A percentile compares a stretch with the other conserved stretches of the same genome.
phyloP scores from a whole-genome alignment of 2,797 vertebrate species.

The Chanos chanos region DNA sequence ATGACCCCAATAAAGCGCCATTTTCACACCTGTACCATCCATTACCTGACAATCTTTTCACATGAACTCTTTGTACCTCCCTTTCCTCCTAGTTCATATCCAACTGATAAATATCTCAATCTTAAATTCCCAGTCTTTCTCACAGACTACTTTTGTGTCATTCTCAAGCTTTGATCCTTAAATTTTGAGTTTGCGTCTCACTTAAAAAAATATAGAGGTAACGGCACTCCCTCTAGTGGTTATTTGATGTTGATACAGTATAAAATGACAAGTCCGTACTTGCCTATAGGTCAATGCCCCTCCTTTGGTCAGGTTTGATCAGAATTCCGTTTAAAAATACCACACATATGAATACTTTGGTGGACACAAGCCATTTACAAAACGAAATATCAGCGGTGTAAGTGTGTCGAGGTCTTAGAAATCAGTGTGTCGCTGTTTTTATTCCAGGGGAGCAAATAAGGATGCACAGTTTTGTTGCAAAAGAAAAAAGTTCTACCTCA shows the following conservation, averaged over 20 bases:
- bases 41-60: constrained; percentile 57
- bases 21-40: constrained; percentile 61
- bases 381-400: too few relatives aligned
- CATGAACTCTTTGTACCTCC: constrained; percentile 60
- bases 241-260: constrained; percentile 24
- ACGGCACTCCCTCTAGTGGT: constrained; percentile 63
- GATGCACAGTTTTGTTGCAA: too few relatives aligned
- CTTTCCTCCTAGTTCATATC: constrained; percentile 56
- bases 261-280: too few relatives aligned
- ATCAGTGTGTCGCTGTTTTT: too few relatives aligned
- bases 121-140: constrained; percentile 37
- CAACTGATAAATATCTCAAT: constrained; percentile 52
- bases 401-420: too few relatives aligned
- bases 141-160: constrained; percentile 33
- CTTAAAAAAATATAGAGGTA: neutral
- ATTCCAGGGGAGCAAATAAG: too few relatives aligned
- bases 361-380: too few relatives aligned
- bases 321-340: too few relatives aligned
- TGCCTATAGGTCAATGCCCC: too few relatives aligned
- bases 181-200: constrained; percentile 13
- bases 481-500: too few relatives aligned
- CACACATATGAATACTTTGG: too few relatives aligned
- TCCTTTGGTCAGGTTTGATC: too few relatives aligned
- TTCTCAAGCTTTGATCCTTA: constrained; percentile 61
- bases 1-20: constrained; percentile 67